Conservation (phyloP, 1,140 invertebrate genomes). For the Drosophila persimilis region DNA sequence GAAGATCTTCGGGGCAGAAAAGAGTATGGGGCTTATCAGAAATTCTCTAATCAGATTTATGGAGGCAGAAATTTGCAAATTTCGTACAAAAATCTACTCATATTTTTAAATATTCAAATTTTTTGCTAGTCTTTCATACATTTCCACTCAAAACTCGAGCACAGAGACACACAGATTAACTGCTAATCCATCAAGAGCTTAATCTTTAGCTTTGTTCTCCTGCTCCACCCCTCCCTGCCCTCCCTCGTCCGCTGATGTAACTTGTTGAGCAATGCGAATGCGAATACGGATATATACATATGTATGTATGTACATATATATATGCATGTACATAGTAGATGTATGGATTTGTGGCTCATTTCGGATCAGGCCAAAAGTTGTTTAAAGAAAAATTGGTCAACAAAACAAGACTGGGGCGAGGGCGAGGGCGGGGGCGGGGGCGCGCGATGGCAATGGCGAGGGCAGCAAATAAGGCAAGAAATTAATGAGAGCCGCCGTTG, state of each 20-base stretch:
- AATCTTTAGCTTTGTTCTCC: slow-evolving; percentile 43
- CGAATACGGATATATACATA: not conserved
- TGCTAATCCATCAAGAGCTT: slow-evolving; percentile 39
- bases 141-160: slow-evolving; percentile 1
- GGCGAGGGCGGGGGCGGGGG: slow-evolving; percentile 5
- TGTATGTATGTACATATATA: no score
- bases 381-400: slow-evolving; percentile 42
- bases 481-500: slow-evolving; percentile 40
- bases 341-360: slow-evolving; percentile 20
- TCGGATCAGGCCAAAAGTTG: slow-evolving; percentile 8
- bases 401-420: slow-evolving; percentile 40
- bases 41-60: no score
- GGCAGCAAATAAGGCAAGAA: slow-evolving; percentile 49
- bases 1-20: no score
- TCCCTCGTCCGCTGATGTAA: slow-evolving; percentile 26
- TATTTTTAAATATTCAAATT: no score
- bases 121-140: slow-evolving; percentile 11
- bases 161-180: slow-evolving; percentile 13
- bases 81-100: no score
- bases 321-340: no score
- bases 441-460: slow-evolving; percentile 10
- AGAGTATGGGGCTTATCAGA: no score
- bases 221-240: not conserved
- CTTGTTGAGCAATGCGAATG: slow-evolving; percentile 35
- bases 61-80: no score